Base-by-base conservation (phyloP, 1,140 invertebrate genomes). In the Drosophila insularis region DNA sequence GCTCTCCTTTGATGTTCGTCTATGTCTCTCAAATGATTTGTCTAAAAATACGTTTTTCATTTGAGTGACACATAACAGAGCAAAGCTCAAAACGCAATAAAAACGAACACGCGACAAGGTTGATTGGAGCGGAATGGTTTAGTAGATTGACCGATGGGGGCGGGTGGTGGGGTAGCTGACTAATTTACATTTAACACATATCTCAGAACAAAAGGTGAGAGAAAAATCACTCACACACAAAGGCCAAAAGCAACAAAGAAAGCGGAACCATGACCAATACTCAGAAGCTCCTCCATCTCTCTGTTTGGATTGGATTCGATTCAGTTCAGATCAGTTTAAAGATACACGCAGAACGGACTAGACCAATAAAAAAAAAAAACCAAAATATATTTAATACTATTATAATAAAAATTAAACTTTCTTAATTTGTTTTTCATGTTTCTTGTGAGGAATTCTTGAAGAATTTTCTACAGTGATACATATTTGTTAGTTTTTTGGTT, bases 91-190 rank as follows among this genome's bases (percentile, higher is more conserved):
- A 77, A 74, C 71, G 71, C 71, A 74, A 78, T 74, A 75, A 78
- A 35, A 67, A 60, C 64, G 68, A 71, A 74, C 82, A 87, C 78
- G 82, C 75, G 82, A 86, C 75, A 86, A 82, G 75, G 82, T 66
- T 81, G 78, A 46, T 71, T 37, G 59, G 61, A 50, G 43, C 10
- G 43, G 10, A 50, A 50, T 50, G 43, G 43, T 19, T 46, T 2
- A 50, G 17, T 8, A 11, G 43, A n/a, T 14, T 50, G 43, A 17
- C 17, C 10, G 43, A 21, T 1, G 2, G 8, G 4, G 8, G 1
- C 1, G 1, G 13, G 4, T 8, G 21, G 31, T 31, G 21, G 27
- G 31, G 19, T 37, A 46, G 69, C 37, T 63, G 67, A 67, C 62
- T 76, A 69, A 87, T 86, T 87, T 87, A 80, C 72, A 79, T 63